phyloP scores from a whole-genome alignment of 2,888 invertebrate genomes.

The Uropetala carovei region DNA sequence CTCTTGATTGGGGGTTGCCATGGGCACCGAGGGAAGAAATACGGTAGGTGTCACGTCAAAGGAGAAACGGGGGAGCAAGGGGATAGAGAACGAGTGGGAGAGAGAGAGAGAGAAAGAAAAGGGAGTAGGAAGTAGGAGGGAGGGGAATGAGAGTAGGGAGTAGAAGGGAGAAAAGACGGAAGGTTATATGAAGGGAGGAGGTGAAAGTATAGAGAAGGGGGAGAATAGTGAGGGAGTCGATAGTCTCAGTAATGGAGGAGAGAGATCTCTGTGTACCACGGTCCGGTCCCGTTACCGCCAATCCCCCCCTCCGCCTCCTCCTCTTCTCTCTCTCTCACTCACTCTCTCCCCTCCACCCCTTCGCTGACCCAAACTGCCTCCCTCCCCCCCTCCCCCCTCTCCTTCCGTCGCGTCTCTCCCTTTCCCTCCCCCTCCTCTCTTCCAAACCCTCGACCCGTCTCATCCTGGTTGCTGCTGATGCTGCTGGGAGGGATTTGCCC shows the following conservation, averaged over 20 bases:
- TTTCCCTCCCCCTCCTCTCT: background rate
- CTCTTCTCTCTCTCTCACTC: background rate
- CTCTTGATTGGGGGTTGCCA: background rate
- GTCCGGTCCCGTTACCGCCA: conserved; percentile 53
- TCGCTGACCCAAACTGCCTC: conserved; percentile 41
- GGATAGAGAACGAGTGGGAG: background rate
- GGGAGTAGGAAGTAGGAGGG: background rate
- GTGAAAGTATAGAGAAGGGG: conserved; percentile 8
- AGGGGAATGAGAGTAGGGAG: background rate
- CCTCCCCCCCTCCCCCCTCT: background rate
- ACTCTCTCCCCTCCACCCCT: background rate
- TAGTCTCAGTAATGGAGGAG: background rate
- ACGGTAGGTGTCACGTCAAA: background rate
- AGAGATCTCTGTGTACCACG: conserved; percentile 52
- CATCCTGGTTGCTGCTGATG: background rate
- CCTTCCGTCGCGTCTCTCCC: background rate
- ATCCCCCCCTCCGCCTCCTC: background rate
- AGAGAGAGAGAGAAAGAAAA: background rate
- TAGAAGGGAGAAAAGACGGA: background rate
- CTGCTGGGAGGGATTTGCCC: background rate
- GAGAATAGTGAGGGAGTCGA: background rate
- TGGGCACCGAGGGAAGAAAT: background rate
- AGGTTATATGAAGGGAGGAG: background rate
- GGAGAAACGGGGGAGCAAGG: background rate
- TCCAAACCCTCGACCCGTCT: background rate